Percentiles rank a stretch among this genome's conserved stretches.
These are phyloP conservation scores for Otocyon megalotis DNA, from an alignment of 2,113 vertebrate genomes.

Conservation along the genomic window DNA sequence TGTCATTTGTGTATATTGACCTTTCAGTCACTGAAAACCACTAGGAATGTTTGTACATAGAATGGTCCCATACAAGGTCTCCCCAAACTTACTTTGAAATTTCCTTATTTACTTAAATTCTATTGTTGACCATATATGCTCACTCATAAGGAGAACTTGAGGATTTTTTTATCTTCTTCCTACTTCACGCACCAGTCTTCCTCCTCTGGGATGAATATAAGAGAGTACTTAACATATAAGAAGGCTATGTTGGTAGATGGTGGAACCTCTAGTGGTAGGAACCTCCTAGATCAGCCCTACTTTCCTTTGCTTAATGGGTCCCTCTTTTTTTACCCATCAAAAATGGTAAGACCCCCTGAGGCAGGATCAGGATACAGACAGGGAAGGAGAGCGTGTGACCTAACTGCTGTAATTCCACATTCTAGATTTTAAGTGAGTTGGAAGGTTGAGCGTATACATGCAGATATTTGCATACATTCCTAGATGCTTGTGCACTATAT, in stretches of 20 bases:
- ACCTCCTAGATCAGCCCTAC: background rate
- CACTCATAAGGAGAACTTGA: background rate
- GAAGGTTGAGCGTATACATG: background rate
- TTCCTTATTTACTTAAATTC: constrained; percentile 18
- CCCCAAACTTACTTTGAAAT: background rate
- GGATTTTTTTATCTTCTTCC: background rate
- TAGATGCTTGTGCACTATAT: no score
- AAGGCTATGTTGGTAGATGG: background rate
- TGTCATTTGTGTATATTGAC: background rate
- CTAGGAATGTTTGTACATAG: background rate
- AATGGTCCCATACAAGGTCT: background rate
- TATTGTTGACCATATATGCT: background rate
- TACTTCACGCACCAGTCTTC: background rate
- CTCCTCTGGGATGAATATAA: background rate
- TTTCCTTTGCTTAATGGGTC: background rate
- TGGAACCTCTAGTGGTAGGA: background rate
- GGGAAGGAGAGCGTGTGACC: background rate
- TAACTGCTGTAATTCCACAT: background rate
- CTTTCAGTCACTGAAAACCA: background rate
- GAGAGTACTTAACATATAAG: background rate
- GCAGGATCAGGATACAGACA: background rate
- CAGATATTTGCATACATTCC: background rate
- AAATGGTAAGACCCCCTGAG: background rate
- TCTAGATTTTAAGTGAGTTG: background rate
- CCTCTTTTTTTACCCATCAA: background rate